These are phyloP conservation scores for Erebia aethiops DNA, from an alignment of 2,888 invertebrate species.

Conservation along the genomic window DNA sequence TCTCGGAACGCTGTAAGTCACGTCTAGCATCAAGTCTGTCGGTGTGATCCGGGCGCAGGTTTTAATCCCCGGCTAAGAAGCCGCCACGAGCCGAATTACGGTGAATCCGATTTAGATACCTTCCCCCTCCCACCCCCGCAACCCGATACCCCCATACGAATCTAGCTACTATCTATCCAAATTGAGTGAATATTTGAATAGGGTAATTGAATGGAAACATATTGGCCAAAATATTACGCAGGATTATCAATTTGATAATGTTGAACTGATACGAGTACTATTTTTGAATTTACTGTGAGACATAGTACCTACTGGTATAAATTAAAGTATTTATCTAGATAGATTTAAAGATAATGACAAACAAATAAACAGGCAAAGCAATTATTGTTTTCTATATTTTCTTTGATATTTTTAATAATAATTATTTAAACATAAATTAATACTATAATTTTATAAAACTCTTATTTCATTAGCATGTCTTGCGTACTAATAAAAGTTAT, in stretches of 20 bases:
- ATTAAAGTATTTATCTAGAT: too few relatives aligned
- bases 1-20: constrained; percentile 3
- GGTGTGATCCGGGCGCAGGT: constrained; percentile 25
- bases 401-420: too few relatives aligned
- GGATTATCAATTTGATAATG: background rate
- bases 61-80: constrained; percentile 37
- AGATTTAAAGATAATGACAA: too few relatives aligned
- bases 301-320: background rate
- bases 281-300: background rate
- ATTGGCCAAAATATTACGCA: background rate
- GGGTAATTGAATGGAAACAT: constrained; percentile 7
- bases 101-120: constrained; percentile 35
- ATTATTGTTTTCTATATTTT: too few relatives aligned
- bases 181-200: constrained; percentile 23
- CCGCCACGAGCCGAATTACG: constrained; percentile 32
- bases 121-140: constrained; percentile 8
- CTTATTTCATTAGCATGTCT: background rate
- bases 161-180: constrained; percentile 28
- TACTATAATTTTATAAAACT: background rate
- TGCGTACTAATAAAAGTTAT: background rate
- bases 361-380: too few relatives aligned
- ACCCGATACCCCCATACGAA: constrained; percentile 6
- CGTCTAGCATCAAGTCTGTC: constrained; percentile 26
- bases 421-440: too few relatives aligned
- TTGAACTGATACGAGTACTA: background rate